A percentile compares a stretch with the other conserved stretches of the same genome.
phyloP scores from a whole-genome alignment of 2,797 vertebrate genomes.

The Catharus ustulatus region DNA sequence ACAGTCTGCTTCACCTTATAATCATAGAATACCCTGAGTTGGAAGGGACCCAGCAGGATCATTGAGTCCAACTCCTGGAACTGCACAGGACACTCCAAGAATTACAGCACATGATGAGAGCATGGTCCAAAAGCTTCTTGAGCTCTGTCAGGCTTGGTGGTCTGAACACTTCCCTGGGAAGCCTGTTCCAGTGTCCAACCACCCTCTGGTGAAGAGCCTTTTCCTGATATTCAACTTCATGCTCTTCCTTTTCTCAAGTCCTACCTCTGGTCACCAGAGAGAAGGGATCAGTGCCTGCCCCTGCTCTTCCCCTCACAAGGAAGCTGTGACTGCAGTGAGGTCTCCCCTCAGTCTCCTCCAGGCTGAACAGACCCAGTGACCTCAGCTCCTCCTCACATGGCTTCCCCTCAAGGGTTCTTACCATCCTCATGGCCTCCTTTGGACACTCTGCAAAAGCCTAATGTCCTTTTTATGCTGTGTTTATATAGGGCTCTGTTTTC shows the following conservation, averaged over 20 bases:
- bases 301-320: background rate
- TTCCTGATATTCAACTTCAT: background rate
- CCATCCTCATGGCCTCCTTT: background rate
- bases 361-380: background rate
- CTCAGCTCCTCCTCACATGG: rapidly evolving
- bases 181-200: too few species aligned
- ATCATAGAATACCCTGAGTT: background rate
- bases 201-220: background rate
- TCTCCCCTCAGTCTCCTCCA: background rate
- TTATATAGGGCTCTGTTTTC: background rate
- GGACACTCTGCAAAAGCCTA: background rate
- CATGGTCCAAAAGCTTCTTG: background rate
- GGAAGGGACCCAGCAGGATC: background rate
- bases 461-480: background rate
- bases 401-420: background rate
- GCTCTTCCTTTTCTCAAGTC: background rate
- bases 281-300: too few species aligned
- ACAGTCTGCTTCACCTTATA: background rate
- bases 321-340: rapidly evolving
- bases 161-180: background rate
- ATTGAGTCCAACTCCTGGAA: rapidly evolving
- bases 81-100: background rate
- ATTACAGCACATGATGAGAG: background rate
- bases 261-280: background rate
- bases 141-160: background rate